Base-by-base conservation (phyloP, 2,113 vertebrate species). In the Grallaria varia region DNA sequence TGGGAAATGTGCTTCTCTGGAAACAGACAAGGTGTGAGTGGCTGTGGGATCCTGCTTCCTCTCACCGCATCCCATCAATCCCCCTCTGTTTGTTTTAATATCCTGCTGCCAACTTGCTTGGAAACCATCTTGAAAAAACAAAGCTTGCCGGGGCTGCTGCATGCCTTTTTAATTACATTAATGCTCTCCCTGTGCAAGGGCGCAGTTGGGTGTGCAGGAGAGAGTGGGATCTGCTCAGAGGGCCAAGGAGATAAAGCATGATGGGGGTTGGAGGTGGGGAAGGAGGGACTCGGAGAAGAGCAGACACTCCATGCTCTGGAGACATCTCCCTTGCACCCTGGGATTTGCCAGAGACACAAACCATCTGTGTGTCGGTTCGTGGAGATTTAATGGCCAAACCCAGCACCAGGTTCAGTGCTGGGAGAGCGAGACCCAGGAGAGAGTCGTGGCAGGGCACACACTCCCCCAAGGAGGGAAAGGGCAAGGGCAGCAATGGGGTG, bases 41-140 rank as follows among this genome's bases (percentile, higher is more conserved):
- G 90, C 90, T 94, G 84, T 79, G 69, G 94, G 93, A 97, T 97
- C 77, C 92, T 95, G 91, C 96, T 98, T 98, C 97, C 97, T 98
- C 94, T 98, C 90, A 58, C 95, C 22, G n/a, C 97, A 83, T 96
- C 97, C 91, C 95, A 96, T 97, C 94, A 96, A 96, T 96, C 91
- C 92, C 82, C 16, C 40, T 84, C 86, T 97, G 96, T 97, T 98
- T 97, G 95, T 98, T 98, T 98, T 97, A 97, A 97, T 92, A 95
- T 96, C 81, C 91, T 35, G 7, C 94, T 96, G 97, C 97, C 97
- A 97, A 76, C 95, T 96, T 90, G 72, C 92, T 96, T 95, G 94
- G 95, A 97, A 95, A 89, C 90, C 93, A 89, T 96, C 90, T 97
- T 96, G 92, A 95, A 91, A 97, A 96, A 97, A 94, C 94, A 97